A percentile compares a stretch with the other conserved stretches of the same genome.
phyloP scores from a whole-genome alignment of 2,797 vertebrate species.

The Brachymystax lenok region DNA sequence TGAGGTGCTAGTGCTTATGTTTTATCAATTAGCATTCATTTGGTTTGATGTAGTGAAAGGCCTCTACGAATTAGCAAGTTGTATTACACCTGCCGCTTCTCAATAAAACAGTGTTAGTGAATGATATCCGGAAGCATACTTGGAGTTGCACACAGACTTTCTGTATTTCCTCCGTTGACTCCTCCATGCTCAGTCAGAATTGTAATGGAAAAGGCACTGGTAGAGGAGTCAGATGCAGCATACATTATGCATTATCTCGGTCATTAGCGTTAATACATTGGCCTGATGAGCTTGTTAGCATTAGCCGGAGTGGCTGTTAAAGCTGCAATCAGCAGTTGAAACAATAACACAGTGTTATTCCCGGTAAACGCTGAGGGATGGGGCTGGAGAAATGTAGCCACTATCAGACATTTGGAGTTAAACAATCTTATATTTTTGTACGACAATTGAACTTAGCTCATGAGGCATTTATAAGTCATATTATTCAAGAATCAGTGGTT shows the following conservation, averaged over 20 bases:
- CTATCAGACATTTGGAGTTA: too few species aligned
- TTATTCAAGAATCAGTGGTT: too few species aligned
- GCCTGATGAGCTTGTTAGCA: neutral
- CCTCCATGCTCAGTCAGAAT: neutral
- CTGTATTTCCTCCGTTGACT: neutral
- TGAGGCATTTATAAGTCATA: too few species aligned
- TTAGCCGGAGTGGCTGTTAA: neutral
- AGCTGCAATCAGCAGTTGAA: too few species aligned
- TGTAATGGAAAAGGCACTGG: neutral
- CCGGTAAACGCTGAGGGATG: too few species aligned
- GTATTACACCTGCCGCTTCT: neutral
- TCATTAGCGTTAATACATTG: neutral
- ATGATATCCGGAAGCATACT: neutral
- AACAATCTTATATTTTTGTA: too few species aligned
- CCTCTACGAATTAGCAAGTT: neutral
- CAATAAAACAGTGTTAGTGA: neutral
- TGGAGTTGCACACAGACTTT: neutral
- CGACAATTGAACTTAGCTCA: too few species aligned
- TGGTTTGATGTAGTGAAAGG: neutral
- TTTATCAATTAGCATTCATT: too few species aligned
- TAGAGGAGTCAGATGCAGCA: neutral
- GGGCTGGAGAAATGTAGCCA: too few species aligned
- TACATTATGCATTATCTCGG: neutral
- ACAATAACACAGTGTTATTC: too few species aligned
- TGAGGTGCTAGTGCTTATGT: too few species aligned